Conservation (phyloP, 2,888 invertebrate genomes). For the Pinctada fucata region DNA sequence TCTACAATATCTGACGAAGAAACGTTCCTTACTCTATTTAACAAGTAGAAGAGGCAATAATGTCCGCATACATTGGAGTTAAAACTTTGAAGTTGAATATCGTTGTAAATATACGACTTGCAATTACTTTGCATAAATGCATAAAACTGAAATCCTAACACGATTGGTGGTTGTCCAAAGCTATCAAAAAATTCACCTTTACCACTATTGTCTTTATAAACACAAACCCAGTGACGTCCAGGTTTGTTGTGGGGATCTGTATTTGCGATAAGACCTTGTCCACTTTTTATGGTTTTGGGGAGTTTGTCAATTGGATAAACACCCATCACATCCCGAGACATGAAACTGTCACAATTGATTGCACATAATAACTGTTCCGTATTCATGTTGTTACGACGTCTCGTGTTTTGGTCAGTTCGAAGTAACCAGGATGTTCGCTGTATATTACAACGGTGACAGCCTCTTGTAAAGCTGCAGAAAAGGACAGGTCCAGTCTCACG, state of each 20-base stretch:
- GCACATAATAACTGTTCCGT: slow-evolving; percentile 12
- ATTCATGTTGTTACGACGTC: slow-evolving; percentile 28
- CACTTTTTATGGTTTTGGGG: background rate
- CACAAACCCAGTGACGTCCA: background rate
- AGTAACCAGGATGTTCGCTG: slow-evolving; percentile 33
- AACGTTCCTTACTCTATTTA: no score
- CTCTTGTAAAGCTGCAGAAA: slow-evolving; percentile 27
- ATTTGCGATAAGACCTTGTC: background rate
- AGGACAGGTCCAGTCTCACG: slow-evolving; percentile 35
- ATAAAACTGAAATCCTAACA: background rate
- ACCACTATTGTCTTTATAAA: background rate
- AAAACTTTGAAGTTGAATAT: slow-evolving; percentile 17
- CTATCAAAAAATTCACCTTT: slow-evolving; percentile 38
- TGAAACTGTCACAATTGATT: slow-evolving; percentile 5
- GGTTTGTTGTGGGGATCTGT: background rate
- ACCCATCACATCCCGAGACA: background rate
- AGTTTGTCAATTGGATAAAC: background rate
- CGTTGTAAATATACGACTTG: background rate
- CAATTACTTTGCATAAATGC: background rate
- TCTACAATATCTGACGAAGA: no score
- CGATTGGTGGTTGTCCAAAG: slow-evolving; percentile 24
- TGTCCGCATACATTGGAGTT: slow-evolving; percentile 19
- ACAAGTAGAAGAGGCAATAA: no score
- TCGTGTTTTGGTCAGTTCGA: slow-evolving; percentile 41
- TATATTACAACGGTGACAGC: slow-evolving; percentile 39